Evolutionary conservation across 2,113 vertebrate species (phyloP).

Genomic region (Microtus oregoni): DNA sequence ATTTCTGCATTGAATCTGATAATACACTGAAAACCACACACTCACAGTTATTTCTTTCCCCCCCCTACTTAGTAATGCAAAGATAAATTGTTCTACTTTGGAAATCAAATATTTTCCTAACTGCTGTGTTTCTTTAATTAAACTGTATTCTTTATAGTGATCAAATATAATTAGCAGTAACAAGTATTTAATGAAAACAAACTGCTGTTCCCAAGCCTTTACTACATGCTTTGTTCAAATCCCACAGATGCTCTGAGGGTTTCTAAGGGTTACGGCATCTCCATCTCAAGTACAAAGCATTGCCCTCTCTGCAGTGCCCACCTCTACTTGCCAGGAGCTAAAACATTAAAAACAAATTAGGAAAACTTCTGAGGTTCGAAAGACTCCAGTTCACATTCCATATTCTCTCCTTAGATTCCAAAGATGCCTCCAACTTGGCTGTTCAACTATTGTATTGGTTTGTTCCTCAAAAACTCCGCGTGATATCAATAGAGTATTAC

Average conservation of each 20-base stretch:
- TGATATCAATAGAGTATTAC: constrained; percentile 75
- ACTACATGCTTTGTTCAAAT: constrained; percentile 77
- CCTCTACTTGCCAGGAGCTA: not conserved
- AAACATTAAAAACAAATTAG: constrained; percentile 44
- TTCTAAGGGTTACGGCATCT: constrained; percentile 67
- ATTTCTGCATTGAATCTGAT: constrained; percentile 63
- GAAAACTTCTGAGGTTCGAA: constrained; percentile 58
- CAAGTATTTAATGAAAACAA: constrained; percentile 88
- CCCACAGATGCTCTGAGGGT: constrained; percentile 73
- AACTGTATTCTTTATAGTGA: constrained; percentile 85
- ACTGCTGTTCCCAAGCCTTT: constrained; percentile 83
- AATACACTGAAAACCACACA: constrained; percentile 67
- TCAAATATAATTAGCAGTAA: constrained; percentile 87
- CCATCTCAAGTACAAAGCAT: constrained; percentile 47
- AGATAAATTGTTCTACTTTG: constrained; percentile 80
- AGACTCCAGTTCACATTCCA: constrained; percentile 41
- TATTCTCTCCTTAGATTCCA: constrained; percentile 54
- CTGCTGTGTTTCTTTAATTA: constrained; percentile 85
- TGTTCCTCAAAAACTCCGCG: constrained; percentile 62
- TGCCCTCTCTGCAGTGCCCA: not conserved
- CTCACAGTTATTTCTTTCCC: constrained; percentile 71
- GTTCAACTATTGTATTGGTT: constrained; percentile 67
- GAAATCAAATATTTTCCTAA: constrained; percentile 86
- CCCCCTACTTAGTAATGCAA: constrained; percentile 77
- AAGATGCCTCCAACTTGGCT: constrained; percentile 48